Percentiles rank a stretch among this genome's conserved stretches.
phyloP scores from a whole-genome alignment of 2,113 vertebrate species.

The Lophura nycthemera region DNA sequence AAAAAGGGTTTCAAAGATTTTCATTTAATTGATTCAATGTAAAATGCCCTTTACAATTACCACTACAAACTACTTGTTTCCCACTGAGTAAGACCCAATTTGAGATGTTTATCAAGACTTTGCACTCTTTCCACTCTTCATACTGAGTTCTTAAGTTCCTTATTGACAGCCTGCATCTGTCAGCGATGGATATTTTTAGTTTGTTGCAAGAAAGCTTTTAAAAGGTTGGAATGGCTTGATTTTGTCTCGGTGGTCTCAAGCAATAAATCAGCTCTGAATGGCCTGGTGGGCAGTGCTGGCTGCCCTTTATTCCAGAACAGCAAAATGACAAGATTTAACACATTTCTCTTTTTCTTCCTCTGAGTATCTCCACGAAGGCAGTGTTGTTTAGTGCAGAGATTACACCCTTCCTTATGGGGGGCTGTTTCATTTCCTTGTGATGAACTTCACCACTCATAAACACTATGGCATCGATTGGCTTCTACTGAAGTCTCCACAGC shows the following conservation, averaged over 20 bases:
- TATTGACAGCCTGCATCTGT: constrained; percentile 86
- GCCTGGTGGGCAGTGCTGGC: background rate
- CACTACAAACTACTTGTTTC: constrained; percentile 90
- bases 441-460: background rate
- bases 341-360: background rate
- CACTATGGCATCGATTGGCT: rapidly evolving
- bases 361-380: background rate
- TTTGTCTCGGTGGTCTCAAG: constrained; percentile 30
- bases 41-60: constrained; percentile 94
- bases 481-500: background rate
- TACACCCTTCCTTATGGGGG: background rate
- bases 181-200: constrained; percentile 83
- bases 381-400: background rate
- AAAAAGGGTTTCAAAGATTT: constrained; percentile 98
- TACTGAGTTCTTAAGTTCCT: constrained; percentile 85
- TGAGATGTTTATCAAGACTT: constrained; percentile 97
- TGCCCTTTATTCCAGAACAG: background rate
- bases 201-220: constrained; percentile 82
- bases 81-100: constrained; percentile 98
- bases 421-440: background rate
- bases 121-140: constrained; percentile 90
- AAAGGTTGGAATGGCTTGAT: constrained; percentile 75
- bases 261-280: constrained; percentile 49
- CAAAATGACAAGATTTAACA: background rate
- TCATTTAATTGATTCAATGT: constrained; percentile 96